Evolutionary conservation across 2,888 invertebrate genomes (phyloP), one percentile per base, ranked within the genome.

Genomic region (Acleris emargana): DNA sequence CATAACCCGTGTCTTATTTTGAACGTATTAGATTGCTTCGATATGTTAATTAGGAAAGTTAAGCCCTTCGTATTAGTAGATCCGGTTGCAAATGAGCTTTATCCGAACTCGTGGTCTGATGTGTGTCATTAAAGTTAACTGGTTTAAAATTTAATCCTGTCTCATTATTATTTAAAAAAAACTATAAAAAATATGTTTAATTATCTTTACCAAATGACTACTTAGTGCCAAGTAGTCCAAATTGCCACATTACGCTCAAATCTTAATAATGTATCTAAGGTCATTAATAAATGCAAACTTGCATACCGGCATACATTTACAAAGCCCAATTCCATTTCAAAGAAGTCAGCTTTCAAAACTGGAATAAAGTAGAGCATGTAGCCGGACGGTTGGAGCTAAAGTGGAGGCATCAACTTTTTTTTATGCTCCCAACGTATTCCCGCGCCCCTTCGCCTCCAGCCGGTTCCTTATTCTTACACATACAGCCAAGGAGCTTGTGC

Each of bases 371-470:
- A 81, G 91, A 91, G 91, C 86, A 89, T 71, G 75, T 69, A 73
- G 62, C 76, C 71, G 70, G 76, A 72, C 78, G 72, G 71, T 79
- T 73, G 68, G 73, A 72, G 71, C 73, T 75, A 80, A 82, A 84
- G 82, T 84, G 80, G 86, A 83, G 84, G 84, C 85, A 84, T 85
- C 90, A 79, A 84, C 86, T 90, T 91, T 92, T 25, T 89, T 91
- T 88, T 89, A 83, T 81, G 75, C 73, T 77, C 81, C 83, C 88
- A 86, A 88, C 89, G 87, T 87, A 87, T 87, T 84, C 89, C 87
- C 83, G 81, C 84, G 86, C 82, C 88, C 80, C 87, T 84, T 82
- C 80, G 77, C 79, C 80, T 85, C 86, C 84, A 84, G 79, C 74
- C 86, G 82, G 87, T 89, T 89, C 88, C 91, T 89, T 89, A 86